Evolutionary conservation across 1,140 invertebrate species (phyloP).

Genomic region (Ptiloglossa arizonensis): DNA sequence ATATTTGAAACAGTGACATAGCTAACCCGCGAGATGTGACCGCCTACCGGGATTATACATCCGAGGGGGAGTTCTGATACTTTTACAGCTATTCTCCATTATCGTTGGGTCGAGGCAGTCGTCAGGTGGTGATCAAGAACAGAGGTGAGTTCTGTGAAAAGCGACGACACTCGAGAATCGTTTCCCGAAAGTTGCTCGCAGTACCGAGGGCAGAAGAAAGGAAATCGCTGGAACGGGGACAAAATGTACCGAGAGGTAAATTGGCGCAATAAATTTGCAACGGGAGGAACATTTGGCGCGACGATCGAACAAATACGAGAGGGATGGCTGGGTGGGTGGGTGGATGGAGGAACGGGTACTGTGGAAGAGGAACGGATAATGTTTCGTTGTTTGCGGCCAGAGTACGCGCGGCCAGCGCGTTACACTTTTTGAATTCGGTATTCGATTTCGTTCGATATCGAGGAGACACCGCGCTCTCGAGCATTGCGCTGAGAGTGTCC

Average conservation of each 20-base stretch:
- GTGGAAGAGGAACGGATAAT: too few species aligned
- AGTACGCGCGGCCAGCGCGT: too few species aligned
- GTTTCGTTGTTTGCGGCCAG: too few species aligned
- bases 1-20: constrained; percentile 39
- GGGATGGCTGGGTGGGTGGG: too few species aligned
- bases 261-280: not conserved
- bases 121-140: constrained; percentile 10
- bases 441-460: too few species aligned
- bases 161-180: not conserved
- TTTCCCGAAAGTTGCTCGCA: constrained; percentile 4
- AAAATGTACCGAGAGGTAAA: not conserved
- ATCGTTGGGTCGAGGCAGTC: constrained; percentile 3
- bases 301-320: not conserved
- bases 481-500: too few species aligned
- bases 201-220: too few species aligned
- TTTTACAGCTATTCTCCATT: constrained; percentile 56
- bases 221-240: not conserved
- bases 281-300: not conserved
- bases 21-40: not conserved
- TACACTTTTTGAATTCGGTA: too few species aligned
- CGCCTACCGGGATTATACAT: constrained; percentile 40
- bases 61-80: constrained; percentile 38
- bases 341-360: too few species aligned
- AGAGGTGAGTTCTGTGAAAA: constrained; percentile 4
- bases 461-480: too few species aligned